Conservation (phyloP, 1,140 invertebrate genomes). For the Copidosoma floridanum region DNA sequence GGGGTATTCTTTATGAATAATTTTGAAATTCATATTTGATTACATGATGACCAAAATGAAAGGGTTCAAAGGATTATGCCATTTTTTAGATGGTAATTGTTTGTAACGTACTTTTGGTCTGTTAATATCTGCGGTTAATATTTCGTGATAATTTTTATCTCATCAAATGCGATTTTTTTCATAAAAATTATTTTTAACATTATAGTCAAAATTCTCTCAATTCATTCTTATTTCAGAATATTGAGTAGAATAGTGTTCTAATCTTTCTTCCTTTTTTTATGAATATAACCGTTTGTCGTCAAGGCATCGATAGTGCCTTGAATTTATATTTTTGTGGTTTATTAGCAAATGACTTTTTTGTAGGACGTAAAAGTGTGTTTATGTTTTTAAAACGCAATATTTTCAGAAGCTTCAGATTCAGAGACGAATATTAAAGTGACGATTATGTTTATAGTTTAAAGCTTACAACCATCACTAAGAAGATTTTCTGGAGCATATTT, state of each 20-base stretch:
- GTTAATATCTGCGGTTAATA: slow-evolving; percentile 34
- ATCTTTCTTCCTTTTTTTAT: slow-evolving; percentile 18
- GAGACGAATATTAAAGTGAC: slow-evolving; percentile 29
- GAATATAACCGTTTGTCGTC: slow-evolving; percentile 26
- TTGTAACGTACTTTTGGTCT: slow-evolving; percentile 32
- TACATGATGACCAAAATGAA: slow-evolving; percentile 34
- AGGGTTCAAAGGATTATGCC: slow-evolving; percentile 42
- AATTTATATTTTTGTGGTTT: slow-evolving; percentile 36
- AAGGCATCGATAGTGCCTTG: slow-evolving; percentile 40
- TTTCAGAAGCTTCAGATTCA: slow-evolving; percentile 30
- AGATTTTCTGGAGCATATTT: slow-evolving; percentile 34
- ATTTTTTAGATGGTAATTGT: slow-evolving; percentile 34
- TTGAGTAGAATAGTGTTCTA: slow-evolving; percentile 21
- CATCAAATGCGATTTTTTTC: slow-evolving; percentile 29
- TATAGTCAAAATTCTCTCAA: slow-evolving; percentile 31
- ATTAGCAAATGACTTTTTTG: slow-evolving; percentile 29
- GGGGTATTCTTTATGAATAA: slow-evolving; percentile 48
- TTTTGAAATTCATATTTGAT: slow-evolving; percentile 48
- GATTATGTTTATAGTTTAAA: slow-evolving; percentile 23
- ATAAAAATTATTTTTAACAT: slow-evolving; percentile 28
- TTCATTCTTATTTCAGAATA: slow-evolving; percentile 27
- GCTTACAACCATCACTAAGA: slow-evolving; percentile 18
- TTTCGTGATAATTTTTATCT: slow-evolving; percentile 36
- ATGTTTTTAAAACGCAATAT: slow-evolving; percentile 31
- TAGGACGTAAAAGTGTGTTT: slow-evolving; percentile 35